phyloP scores from a whole-genome alignment of 2,113 vertebrate species.

The Nothoprocta pentlandii region DNA sequence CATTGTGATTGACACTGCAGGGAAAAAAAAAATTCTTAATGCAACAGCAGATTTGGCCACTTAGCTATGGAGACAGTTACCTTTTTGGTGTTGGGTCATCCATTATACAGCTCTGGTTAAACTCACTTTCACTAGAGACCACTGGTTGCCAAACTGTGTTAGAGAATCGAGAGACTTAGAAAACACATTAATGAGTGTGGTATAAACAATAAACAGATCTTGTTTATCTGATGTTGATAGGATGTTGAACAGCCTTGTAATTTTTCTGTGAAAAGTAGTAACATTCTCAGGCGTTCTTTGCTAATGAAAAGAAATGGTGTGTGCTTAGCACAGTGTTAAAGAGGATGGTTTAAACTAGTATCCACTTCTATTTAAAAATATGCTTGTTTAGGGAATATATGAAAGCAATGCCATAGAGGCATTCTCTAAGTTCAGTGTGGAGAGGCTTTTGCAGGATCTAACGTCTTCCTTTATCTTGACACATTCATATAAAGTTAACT shows the following conservation, averaged over 20 bases:
- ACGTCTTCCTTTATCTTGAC: not conserved
- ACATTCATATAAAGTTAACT: not conserved
- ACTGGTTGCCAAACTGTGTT: constrained; percentile 42
- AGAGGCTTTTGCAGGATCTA: not conserved
- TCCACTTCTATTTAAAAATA: constrained; percentile 39
- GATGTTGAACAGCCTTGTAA: constrained; percentile 48
- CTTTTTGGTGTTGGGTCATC: not conserved
- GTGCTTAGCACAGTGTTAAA: constrained; percentile 46
- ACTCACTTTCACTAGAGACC: constrained; percentile 17
- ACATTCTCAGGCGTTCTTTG: not conserved
- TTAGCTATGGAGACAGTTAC: not conserved
- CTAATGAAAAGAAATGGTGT: constrained; percentile 52
- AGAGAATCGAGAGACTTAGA: not conserved
- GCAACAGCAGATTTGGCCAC: not conserved
- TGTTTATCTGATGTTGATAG: not conserved
- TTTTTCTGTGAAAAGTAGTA: constrained; percentile 5
- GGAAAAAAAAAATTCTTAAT: not conserved
- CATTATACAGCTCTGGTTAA: not conserved
- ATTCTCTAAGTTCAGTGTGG: not conserved
- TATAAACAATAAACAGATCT: constrained; percentile 59
- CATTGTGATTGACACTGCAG: not conserved
- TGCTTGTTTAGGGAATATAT: constrained; percentile 52
- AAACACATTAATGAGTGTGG: constrained; percentile 14
- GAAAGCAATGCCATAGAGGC: not conserved
- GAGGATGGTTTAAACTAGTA: constrained; percentile 28